Percentiles rank a stretch among this genome's conserved stretches.
phyloP scores from a whole-genome alignment of 92 coral and sea anemone species.

The Pocillopora meandrina region DNA sequence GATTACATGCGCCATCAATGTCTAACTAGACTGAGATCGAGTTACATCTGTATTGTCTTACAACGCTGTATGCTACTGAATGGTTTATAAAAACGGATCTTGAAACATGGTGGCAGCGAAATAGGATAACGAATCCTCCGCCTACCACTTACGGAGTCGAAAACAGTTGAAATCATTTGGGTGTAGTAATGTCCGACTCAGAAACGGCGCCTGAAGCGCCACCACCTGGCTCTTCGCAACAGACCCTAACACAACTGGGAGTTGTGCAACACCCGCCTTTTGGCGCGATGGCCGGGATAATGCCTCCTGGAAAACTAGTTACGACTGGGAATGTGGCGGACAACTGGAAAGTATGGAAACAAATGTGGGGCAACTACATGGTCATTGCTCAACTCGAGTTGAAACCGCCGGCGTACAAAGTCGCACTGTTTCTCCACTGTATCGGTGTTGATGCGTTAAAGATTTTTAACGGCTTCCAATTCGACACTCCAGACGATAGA shows the following conservation, averaged over 20 bases:
- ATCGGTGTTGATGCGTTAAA: constrained; percentile 57
- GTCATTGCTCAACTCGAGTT: constrained; percentile 12
- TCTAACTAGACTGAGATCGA: too few relatives aligned
- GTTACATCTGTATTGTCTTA: too few relatives aligned
- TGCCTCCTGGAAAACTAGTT: constrained; percentile 8
- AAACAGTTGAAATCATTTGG: neutral
- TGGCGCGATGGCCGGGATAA: constrained; percentile 16
- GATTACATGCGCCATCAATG: too few relatives aligned
- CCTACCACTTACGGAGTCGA: constrained; percentile 14
- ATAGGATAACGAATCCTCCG: constrained; percentile 19
- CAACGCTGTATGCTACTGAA: too few relatives aligned
- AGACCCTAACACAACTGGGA: neutral
- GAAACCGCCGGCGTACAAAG: constrained; percentile 30
- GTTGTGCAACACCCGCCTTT: constrained; percentile 19
- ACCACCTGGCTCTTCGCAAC: neutral
- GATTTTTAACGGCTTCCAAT: too few relatives aligned
- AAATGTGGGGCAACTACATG: constrained; percentile 31
- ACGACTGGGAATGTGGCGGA: constrained; percentile 6
- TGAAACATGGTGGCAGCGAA: constrained; percentile 11
- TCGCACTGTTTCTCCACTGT: constrained; percentile 59
- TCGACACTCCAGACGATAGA: too few relatives aligned
- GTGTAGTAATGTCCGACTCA: neutral
- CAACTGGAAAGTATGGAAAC: constrained; percentile 32
- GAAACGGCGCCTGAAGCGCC: neutral
- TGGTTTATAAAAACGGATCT: too few relatives aligned